A percentile compares a stretch with the other conserved stretches of the same genome.
phyloP scores from a whole-genome alignment of 2,797 vertebrate genomes.

The Muscicapa striata region DNA sequence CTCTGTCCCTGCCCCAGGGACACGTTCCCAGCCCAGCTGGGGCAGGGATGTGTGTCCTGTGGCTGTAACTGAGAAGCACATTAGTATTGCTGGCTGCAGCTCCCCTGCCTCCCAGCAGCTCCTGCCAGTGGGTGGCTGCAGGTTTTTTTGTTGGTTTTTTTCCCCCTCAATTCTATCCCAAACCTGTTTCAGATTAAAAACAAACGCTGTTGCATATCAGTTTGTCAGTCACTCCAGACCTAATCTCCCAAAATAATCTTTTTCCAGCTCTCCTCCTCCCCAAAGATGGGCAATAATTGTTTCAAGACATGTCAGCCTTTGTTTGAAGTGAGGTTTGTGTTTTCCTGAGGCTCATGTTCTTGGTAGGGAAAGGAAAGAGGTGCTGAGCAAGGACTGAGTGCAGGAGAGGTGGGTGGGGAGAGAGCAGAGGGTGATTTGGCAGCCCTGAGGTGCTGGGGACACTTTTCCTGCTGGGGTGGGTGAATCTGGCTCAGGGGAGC shows the following conservation, averaged over 20 bases:
- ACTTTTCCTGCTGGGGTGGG: slow-evolving; percentile 40
- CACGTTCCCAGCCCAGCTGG: not conserved
- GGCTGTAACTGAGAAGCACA: not conserved
- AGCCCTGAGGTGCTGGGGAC: slow-evolving; percentile 49
- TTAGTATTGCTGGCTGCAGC: not conserved
- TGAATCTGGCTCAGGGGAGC: not conserved
- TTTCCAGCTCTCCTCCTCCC: slow-evolving; percentile 14
- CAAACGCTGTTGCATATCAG: slow-evolving; percentile 1
- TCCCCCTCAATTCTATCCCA: not conserved
- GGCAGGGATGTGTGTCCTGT: not conserved
- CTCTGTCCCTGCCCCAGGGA: not conserved
- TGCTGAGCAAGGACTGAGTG: not conserved
- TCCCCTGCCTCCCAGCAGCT: not conserved
- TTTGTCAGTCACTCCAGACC: slow-evolving; percentile 48
- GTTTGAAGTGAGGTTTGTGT: slow-evolving; percentile 51
- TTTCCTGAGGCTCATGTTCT: slow-evolving; percentile 34
- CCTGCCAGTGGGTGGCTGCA: slow-evolving; percentile 2
- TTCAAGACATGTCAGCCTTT: slow-evolving; percentile 69
- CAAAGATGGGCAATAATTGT: slow-evolving; percentile 61
- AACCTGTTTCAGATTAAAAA: slow-evolving; percentile 64
- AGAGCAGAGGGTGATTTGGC: not conserved
- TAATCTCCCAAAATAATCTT: slow-evolving; percentile 66
- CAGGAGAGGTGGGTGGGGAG: not conserved
- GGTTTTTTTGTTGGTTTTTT: not conserved
- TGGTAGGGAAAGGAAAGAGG: slow-evolving; percentile 41